Evolutionary conservation across 2,888 invertebrate genomes (phyloP), one percentile per base, ranked within the genome.

Genomic region (Hermaeophaga mercurialis): DNA sequence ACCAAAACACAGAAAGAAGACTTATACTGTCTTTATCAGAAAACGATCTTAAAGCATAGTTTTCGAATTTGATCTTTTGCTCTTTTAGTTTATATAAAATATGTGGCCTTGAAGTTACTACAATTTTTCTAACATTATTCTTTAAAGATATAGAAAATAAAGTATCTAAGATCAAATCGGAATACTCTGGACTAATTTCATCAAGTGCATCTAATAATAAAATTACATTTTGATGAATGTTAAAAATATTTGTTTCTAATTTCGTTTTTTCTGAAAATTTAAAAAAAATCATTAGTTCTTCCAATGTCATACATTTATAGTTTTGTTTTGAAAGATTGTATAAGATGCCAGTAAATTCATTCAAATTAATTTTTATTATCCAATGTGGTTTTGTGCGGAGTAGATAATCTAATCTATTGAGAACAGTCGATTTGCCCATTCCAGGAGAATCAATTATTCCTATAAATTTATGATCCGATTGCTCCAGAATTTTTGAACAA

Each of bases 191-290:
- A 24, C 39, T 36, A 3, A 56, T 46, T 38, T 56, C 56, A 22
- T 56, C 56, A 4, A 50, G 26, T 11, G 45, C 49, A 33, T 56
- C 56, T 19, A 52, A 22, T 44, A 52, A 24, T 8, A 52, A 8
- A 24, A 52, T 17, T 1, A 52, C 24, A 18, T 44, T 34, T 19
- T 44, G 1, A 1, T 22, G 15, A 3, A 52, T 28, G 1, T 36
- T 4, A 17, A 52, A 52, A 7, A 52, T 24, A 11, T 52, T 41
- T 17, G 9, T 45, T 15, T 9, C n/a, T n/a, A n/a, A n/a, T n/a
- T n/a, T n/a, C n/a, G 1, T 3, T 26, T 6, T 38, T n/a, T 15
- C n/a, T 26, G 12, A 11, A 15, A 34, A 24, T 14, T 34, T 18
- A 48, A 26, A n/a, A 48, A 36, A n/a, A n/a, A n/a, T n/a, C n/a